phyloP scores from a whole-genome alignment of 2,113 vertebrate genomes.

The Perca schrenkii region DNA sequence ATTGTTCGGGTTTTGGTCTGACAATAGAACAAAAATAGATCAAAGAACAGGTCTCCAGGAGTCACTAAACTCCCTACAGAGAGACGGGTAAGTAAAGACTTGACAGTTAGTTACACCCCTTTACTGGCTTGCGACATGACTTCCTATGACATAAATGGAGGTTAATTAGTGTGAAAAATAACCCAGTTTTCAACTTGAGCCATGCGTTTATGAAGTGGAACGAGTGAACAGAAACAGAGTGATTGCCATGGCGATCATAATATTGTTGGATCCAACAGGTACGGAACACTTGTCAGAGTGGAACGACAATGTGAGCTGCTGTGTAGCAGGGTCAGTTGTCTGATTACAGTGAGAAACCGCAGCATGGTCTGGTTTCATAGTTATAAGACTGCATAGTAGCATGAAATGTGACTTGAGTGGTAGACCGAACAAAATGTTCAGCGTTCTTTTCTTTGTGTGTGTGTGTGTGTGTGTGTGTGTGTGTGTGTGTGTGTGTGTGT shows the following conservation, averaged over 20 bases:
- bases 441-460: slow-evolving; percentile 40
- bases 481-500: slow-evolving; percentile 40
- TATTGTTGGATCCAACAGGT: slow-evolving; percentile 34
- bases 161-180: slow-evolving; percentile 55
- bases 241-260: slow-evolving; percentile 21
- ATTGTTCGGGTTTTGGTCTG: slow-evolving; percentile 61
- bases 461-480: slow-evolving; percentile 38
- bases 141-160: slow-evolving; percentile 35
- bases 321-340: slow-evolving; percentile 26
- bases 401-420: slow-evolving; percentile 51
- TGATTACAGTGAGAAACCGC: slow-evolving; percentile 54
- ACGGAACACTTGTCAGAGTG: slow-evolving; percentile 11
- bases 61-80: slow-evolving; percentile 42
- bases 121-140: slow-evolving; percentile 21
- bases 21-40: slow-evolving; percentile 71
- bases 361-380: slow-evolving; percentile 60
- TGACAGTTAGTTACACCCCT: slow-evolving; percentile 20
- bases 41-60: slow-evolving; percentile 58
- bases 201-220: slow-evolving; percentile 36
- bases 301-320: slow-evolving; percentile 32
- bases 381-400: slow-evolving; percentile 46
- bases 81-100: slow-evolving; percentile 41
- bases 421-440: slow-evolving; percentile 46
- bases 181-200: slow-evolving; percentile 44
- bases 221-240: slow-evolving; percentile 2